Conservation (phyloP, 2,888 invertebrate species). For the Cataglyphis cursor region DNA sequence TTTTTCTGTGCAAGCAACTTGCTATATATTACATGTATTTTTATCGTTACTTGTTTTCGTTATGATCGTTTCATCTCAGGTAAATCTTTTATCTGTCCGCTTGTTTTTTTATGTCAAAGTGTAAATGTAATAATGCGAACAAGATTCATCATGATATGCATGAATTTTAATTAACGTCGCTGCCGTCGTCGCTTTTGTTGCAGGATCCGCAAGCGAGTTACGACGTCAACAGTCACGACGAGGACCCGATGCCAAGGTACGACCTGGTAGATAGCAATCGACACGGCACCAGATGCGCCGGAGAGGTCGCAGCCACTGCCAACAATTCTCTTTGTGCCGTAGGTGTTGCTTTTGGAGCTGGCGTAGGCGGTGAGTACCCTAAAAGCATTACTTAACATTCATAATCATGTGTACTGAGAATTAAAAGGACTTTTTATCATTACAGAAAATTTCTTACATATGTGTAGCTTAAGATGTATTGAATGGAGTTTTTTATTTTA, state of each 20-base stretch:
- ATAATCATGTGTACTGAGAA: background rate
- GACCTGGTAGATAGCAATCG: slow-evolving; percentile 98
- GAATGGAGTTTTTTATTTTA: background rate
- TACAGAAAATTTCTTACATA: background rate
- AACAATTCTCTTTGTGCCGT: slow-evolving; percentile 98
- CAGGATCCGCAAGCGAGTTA: slow-evolving; percentile 98
- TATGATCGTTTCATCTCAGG: background rate
- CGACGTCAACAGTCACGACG: slow-evolving; percentile 98
- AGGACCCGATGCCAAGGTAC: slow-evolving; percentile 98
- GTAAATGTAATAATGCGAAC: background rate
- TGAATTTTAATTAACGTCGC: slow-evolving; percentile 27
- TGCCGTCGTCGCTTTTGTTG: slow-evolving; percentile 60
- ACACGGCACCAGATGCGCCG: slow-evolving; percentile 98
- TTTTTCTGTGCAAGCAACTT: background rate
- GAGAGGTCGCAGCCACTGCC: slow-evolving; percentile 98
- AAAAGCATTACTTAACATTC: slow-evolving; percentile 23
- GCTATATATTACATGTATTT: background rate
- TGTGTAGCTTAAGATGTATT: background rate
- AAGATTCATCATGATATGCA: background rate
- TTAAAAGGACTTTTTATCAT: background rate
- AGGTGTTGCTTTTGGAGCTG: slow-evolving; percentile 98
- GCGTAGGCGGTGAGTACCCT: slow-evolving; percentile 92
- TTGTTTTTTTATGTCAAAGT: background rate
- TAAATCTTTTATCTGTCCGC: background rate
- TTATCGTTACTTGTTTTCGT: background rate